Evolutionary conservation across 2,888 invertebrate species (phyloP).

Genomic region (Drosophila tripunctata): DNA sequence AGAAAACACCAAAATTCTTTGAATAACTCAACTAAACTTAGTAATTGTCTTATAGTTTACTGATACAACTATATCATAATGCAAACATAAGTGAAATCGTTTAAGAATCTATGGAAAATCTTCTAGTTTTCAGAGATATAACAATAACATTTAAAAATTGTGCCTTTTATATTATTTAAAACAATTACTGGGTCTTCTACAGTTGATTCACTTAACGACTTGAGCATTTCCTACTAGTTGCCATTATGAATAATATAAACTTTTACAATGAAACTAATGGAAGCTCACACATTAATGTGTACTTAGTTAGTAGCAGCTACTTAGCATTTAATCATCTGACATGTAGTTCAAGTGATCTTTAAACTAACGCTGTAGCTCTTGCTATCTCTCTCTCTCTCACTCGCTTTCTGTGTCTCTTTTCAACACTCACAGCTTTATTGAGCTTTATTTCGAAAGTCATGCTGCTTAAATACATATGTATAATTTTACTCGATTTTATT

Average conservation of each 20-base stretch:
- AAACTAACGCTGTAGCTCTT: background rate
- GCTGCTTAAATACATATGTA: constrained; percentile 26
- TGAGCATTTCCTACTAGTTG: background rate
- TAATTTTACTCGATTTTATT: constrained; percentile 5
- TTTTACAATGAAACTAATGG: constrained; percentile 14
- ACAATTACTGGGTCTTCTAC: background rate
- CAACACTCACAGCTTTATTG: background rate
- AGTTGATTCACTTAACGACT: background rate
- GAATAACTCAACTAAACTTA: no score
- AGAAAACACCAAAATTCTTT: no score
- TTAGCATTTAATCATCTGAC: constrained; percentile 30
- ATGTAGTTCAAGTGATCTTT: constrained; percentile 19
- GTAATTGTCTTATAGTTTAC: no score
- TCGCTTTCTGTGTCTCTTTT: background rate
- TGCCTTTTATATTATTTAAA: no score
- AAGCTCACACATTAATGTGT: constrained; percentile 18
- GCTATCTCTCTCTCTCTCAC: background rate
- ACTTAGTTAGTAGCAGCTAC: constrained; percentile 12
- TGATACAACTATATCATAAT: no score
- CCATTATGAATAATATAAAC: background rate
- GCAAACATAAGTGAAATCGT: no score
- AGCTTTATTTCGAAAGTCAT: constrained; percentile 25
- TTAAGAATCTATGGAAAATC: no score
- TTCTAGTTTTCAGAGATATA: no score
- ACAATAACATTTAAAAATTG: no score